Evolutionary conservation across 35 echinoderm and acorn worm genomes (phyloP), one percentile per base, ranked within the genome.

Genomic region (Patiria miniata): DNA sequence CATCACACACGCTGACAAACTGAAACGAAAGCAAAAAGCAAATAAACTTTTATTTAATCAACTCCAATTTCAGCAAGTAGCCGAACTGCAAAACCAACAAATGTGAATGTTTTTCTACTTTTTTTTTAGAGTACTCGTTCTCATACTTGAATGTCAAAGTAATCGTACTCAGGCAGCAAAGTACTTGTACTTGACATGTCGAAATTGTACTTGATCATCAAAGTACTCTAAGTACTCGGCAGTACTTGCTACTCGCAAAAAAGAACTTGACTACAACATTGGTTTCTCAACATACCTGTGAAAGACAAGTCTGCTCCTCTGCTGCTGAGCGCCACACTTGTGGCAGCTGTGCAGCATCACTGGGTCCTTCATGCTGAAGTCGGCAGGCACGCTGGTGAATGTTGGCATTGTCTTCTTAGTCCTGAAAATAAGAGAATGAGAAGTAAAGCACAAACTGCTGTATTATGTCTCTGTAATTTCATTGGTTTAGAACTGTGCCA

Each of bases 1-100:
- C 81, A 95, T 85, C 16, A 89, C 68, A 86, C 92, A 95, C 52
- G 90, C 59, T 53, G 96, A 87, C 26, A 89, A n/a, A 21, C 96
- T 99, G 84, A 18, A 47, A 39, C 34, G 22, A 86, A 40, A 69
- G 18, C 89, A 81, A 79, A 80, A 59, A 87, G 19, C 36, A 39
- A 1, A 61, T 8, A 81, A 8, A 34, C 2, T 39, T 47, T 47
- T 47, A 78, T 15, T 19, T 19, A 10, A 14, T 9, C 18, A 78
- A 22, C 18, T 78, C n/a, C n/a, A 19, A 14, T 78, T 36, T 12
- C n/a, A 1, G 17, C 28, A 2, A 26, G 17, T 15, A 19, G 39
- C 18, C 39, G 21, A 1, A 50, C 19, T 40, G 51, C 8, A 55
- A 50, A 17, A 52, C 9, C 32, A n/a, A 83, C 58, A 10, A 7